A percentile compares a stretch with the other conserved stretches of the same genome.
phyloP scores from a whole-genome alignment of 2,113 vertebrate genomes.

The Gallinago media region DNA sequence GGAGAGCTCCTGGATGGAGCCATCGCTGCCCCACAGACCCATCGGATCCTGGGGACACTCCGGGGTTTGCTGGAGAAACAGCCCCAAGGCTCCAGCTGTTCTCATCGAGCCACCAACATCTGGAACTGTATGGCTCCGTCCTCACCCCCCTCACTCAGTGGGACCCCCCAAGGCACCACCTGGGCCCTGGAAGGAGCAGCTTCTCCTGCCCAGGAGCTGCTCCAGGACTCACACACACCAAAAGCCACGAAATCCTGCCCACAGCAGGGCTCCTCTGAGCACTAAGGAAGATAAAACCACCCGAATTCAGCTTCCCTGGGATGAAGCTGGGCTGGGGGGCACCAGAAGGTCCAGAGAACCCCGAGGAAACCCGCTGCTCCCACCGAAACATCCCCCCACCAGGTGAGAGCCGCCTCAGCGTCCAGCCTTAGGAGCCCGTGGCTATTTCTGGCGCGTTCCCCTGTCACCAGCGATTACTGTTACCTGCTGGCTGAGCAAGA shows the following conservation, averaged over 20 bases:
- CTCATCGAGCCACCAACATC: background rate
- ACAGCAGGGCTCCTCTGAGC: background rate
- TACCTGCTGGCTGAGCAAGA: background rate
- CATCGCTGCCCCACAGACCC: background rate
- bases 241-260: rapidly evolving
- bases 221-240: rapidly evolving
- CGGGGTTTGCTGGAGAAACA: background rate
- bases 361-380: rapidly evolving
- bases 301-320: rapidly evolving
- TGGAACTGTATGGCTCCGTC: rapidly evolving
- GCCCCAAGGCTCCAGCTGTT: rapidly evolving
- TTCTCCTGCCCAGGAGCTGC: background rate
- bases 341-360: rapidly evolving
- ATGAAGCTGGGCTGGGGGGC: rapidly evolving
- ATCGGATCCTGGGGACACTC: background rate
- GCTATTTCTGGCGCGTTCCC: background rate
- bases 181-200: background rate
- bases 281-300: background rate
- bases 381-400: rapidly evolving
- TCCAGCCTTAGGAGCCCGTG: background rate
- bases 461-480: background rate
- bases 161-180: too few relatives aligned
- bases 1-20: background rate
- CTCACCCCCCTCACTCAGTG: rapidly evolving
- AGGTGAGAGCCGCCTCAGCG: background rate